phyloP scores from a whole-genome alignment of 2,888 invertebrate genomes.

The Euproctis similis region DNA sequence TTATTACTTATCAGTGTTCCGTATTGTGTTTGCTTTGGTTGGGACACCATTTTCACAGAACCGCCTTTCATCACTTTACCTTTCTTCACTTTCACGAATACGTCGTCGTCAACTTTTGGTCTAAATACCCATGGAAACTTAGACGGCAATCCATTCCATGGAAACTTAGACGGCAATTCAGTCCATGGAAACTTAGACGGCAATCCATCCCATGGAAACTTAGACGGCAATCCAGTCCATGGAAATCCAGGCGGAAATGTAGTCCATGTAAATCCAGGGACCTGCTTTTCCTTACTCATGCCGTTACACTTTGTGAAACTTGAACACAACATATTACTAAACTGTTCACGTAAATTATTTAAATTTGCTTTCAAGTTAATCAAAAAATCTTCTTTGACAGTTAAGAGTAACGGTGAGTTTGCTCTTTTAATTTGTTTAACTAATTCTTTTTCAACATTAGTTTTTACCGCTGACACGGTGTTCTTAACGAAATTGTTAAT shows the following conservation, averaged over 20 bases:
- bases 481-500: slow-evolving; percentile 29
- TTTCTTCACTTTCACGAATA: slow-evolving; percentile 39
- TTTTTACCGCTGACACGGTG: slow-evolving; percentile 22
- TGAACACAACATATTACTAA: slow-evolving; percentile 31
- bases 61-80: slow-evolving; percentile 8
- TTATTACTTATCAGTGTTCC: no score
- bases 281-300: slow-evolving; percentile 7
- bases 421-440: slow-evolving; percentile 18
- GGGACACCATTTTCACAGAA: background rate
- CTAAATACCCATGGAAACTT: background rate
- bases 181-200: no score
- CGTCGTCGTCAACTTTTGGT: slow-evolving; percentile 16
- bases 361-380: slow-evolving; percentile 42
- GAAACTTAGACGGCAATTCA: no score
- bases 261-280: no score
- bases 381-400: slow-evolving; percentile 34
- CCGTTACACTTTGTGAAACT: slow-evolving; percentile 43
- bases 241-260: no score
- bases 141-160: no score
- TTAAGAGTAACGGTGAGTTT: slow-evolving; percentile 18
- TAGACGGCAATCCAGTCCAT: no score
- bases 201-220: no score
- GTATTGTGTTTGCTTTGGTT: background rate
- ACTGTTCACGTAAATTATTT: slow-evolving; percentile 30
- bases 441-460: slow-evolving; percentile 16